Evolutionary conservation across 1,140 invertebrate species (phyloP).

Genomic region (Aphis gossypii): DNA sequence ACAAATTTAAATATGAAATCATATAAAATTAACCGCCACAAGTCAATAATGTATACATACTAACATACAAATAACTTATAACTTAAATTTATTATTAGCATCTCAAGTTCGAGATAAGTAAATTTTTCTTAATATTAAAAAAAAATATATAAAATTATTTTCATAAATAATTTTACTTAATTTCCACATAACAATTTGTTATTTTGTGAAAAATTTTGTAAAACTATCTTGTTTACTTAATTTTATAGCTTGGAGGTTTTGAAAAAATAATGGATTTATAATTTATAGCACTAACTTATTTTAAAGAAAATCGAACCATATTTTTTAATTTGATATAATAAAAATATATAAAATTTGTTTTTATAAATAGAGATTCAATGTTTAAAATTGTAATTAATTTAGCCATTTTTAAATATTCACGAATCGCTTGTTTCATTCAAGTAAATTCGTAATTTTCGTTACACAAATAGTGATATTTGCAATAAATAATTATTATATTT

Average conservation of each 20-base stretch:
- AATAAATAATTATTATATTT: not conserved
- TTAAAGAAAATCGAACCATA: not conserved
- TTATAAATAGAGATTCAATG: not conserved
- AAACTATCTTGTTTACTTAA: not conserved
- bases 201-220: not conserved
- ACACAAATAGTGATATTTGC: not conserved
- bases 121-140: not conserved
- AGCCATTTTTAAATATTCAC: not conserved
- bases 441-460: not conserved
- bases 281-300: not conserved
- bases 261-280: not conserved
- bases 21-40: no score
- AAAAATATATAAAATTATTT: not conserved
- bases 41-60: no score
- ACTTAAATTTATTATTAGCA: no score
- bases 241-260: not conserved
- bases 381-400: not conserved
- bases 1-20: no score
- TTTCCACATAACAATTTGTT: not conserved
- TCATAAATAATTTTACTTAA: not conserved
- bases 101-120: not conserved
- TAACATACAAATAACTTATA: no score
- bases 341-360: not conserved
- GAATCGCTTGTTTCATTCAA: not conserved
- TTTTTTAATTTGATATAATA: not conserved